These are phyloP conservation scores for Thalpophila matura DNA, from an alignment of 2,888 invertebrate genomes.

Conservation along the genomic window DNA sequence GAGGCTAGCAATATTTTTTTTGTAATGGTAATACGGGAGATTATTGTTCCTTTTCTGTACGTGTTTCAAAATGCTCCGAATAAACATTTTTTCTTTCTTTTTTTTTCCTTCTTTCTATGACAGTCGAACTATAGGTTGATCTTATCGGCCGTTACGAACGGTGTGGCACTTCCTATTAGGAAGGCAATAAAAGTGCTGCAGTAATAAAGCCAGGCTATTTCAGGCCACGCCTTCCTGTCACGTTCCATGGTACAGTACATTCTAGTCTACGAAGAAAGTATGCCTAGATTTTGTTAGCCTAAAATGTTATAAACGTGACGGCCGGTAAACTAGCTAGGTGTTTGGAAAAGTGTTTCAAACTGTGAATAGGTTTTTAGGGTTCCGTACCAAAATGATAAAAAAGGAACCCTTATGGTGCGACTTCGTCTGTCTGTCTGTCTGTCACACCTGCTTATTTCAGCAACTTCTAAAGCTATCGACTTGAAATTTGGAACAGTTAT, in stretches of 20 bases:
- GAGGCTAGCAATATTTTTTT: no score
- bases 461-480: no score
- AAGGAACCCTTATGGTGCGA: no score
- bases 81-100: no score
- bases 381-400: no score
- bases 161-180: conserved; percentile 36
- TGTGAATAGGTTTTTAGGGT: neutral
- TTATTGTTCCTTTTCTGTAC: no score
- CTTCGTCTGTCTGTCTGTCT: no score
- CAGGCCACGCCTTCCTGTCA: conserved; percentile 51
- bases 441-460: no score
- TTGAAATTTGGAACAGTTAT: no score
- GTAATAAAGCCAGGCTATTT: conserved; percentile 42
- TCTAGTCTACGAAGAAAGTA: conserved; percentile 30
- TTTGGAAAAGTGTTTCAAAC: neutral
- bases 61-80: no score
- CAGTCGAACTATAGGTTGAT: conserved; percentile 3
- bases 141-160: neutral
- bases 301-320: conserved; percentile 22
- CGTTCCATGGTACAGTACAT: conserved; percentile 24
- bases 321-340: neutral
- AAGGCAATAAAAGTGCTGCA: conserved; percentile 29
- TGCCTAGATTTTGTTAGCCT: conserved; percentile 50
- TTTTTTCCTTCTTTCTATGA: no score
- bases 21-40: no score